These are phyloP conservation scores for Petaurus breviceps DNA, from an alignment of 2,113 vertebrate species.

Conservation along the genomic window DNA sequence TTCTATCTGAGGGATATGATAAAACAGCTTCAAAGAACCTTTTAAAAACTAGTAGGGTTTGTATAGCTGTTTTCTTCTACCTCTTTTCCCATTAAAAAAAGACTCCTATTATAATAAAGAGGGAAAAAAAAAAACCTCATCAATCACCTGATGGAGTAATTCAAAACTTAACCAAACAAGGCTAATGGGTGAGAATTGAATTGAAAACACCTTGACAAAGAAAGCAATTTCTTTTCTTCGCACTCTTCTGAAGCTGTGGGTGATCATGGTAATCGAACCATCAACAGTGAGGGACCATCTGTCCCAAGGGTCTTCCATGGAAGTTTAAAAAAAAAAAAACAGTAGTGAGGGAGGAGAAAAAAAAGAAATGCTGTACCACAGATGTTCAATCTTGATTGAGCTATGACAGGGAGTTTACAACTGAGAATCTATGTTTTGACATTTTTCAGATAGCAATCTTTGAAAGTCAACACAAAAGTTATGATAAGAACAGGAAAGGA, in stretches of 20 bases:
- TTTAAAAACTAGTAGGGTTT: constrained; percentile 51
- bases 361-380: constrained; percentile 75
- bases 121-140: constrained; percentile 81
- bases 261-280: constrained; percentile 85
- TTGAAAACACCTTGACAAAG: constrained; percentile 96
- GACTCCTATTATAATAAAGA: constrained; percentile 81
- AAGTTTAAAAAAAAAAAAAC: constrained; percentile 78
- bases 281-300: constrained; percentile 85
- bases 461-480: constrained; percentile 86
- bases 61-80: constrained; percentile 54
- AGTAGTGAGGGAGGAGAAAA: constrained; percentile 79
- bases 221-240: constrained; percentile 93
- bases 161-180: constrained; percentile 89
- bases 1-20: constrained; percentile 26
- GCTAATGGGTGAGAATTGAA: constrained; percentile 99
- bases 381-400: constrained; percentile 74
- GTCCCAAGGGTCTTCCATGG: constrained; percentile 86
- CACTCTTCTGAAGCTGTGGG: constrained; percentile 90
- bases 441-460: constrained; percentile 87
- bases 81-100: constrained; percentile 71
- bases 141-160: constrained; percentile 88
- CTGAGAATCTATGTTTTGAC: constrained; percentile 90
- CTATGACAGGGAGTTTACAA: constrained; percentile 80
- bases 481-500: constrained; percentile 73
- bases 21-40: constrained; percentile 44